These are phyloP conservation scores for Papilio glaucus DNA, from an alignment of 1,140 invertebrate genomes.

Conservation along the genomic window DNA sequence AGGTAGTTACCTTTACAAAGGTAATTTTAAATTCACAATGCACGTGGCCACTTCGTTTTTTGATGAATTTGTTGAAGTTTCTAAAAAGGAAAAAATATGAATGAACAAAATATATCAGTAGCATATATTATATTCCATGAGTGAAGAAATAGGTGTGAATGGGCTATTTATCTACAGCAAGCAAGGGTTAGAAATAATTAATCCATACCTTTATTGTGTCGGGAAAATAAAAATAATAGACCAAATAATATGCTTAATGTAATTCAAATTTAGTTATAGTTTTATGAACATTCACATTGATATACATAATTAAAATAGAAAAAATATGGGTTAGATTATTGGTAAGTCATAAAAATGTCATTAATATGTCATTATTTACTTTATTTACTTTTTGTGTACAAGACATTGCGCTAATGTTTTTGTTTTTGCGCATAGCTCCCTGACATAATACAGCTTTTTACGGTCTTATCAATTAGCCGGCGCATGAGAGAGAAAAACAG, in stretches of 20 bases:
- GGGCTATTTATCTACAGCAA: not conserved
- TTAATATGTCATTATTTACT: not conserved
- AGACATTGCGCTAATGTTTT: not conserved
- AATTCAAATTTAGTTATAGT: not conserved
- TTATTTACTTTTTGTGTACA: not conserved
- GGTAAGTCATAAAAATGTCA: constrained; percentile 3
- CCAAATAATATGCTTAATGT: constrained; percentile 8
- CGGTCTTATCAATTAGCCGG: no score
- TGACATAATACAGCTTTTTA: no score
- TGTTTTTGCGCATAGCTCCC: not conserved
- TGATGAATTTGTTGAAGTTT: no score
- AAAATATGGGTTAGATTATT: constrained; percentile 15
- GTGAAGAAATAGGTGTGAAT: not conserved
- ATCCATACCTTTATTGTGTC: not conserved
- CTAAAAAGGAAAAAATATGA: no score
- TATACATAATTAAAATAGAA: not conserved
- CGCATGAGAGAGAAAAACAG: no score
- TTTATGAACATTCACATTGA: not conserved
- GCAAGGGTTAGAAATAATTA: not conserved
- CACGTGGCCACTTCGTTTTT: no score
- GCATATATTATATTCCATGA: no score
- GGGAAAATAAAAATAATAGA: not conserved
- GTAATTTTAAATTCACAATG: no score
- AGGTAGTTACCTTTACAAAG: no score
- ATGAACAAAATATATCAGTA: no score